Base-by-base conservation (phyloP, 2,113 vertebrate genomes). In the Percopsis transmontana region DNA sequence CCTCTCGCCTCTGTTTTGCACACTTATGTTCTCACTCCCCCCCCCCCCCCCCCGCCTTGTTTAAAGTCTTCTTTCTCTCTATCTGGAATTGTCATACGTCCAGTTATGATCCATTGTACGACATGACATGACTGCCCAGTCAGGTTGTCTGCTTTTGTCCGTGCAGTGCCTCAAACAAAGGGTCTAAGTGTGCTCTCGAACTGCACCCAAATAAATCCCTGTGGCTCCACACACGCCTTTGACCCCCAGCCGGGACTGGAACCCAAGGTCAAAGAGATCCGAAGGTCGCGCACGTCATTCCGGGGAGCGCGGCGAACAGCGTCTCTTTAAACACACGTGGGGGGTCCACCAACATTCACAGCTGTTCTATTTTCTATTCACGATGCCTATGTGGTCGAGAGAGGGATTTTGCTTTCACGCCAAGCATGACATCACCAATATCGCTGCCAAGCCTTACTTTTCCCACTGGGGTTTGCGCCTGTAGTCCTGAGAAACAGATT, bases 21-120 rank as follows among this genome's bases (percentile, higher is more conserved):
- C 47, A 5, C n/a, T 51, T 18, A 47, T 51, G 0, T 23, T 58
- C 24, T 11, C 52, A 47, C 38, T 14, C 55, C 50, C 71, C 0
- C 23, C 63, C 21, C 14, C 48, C 45, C 38, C 16, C 57, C 53
- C 68, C 69, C 14, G 20, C 39, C 54, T 57, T 27, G 64, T 70
- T 10, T 41, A 51, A 6, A 1, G 19, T 1, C 7, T 61, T 52
- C 6, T 53, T 15, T 0, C 58, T 48, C 20, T 56, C 27, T 42
- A 2, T 62, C 2, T 39, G 16, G 23, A 61, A 11, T 61, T 27
- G 39, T 9, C 20, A 23, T 44, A 7, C 1, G 0, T 70, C 41
- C n/a, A 1, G 1, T 58, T 19, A 7, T 16, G 52, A 23, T 61
- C 62, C 40, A 27, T 18, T 6, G 8, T 27, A 18, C 12, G 27